Evolutionary conservation across 2,888 invertebrate species (phyloP).

Genomic region (Acheta domesticus): DNA sequence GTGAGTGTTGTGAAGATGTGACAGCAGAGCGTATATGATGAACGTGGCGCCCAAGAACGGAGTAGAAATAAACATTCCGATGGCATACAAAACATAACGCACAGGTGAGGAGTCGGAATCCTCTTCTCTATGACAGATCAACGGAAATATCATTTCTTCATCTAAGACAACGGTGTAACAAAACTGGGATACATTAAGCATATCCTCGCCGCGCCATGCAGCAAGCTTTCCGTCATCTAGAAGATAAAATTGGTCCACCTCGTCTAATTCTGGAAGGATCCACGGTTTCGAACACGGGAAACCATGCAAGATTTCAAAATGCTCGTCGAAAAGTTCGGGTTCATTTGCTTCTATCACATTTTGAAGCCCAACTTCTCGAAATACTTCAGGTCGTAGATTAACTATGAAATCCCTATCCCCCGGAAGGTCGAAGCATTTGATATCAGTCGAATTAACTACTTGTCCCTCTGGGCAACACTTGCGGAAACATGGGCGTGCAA

Average conservation of each 20-base stretch:
- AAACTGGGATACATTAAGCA: too few relatives aligned
- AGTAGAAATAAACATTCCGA: constrained; percentile 66
- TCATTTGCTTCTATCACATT: neutral
- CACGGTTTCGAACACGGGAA: neutral
- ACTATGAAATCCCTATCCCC: neutral
- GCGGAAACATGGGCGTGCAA: constrained; percentile 18
- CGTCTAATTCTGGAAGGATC: too few relatives aligned
- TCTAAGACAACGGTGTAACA: too few relatives aligned
- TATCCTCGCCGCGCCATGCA: neutral
- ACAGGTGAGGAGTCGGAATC: neutral
- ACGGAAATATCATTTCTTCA: too few relatives aligned
- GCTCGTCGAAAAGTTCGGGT: neutral
- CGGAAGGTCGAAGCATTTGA: neutral
- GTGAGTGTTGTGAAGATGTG: constrained; percentile 69
- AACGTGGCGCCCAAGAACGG: constrained; percentile 71
- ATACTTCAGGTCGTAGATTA: neutral
- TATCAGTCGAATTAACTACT: neutral
- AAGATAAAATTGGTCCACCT: neutral
- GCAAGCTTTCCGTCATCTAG: neutral
- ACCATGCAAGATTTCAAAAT: neutral
- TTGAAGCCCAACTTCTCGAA: neutral
- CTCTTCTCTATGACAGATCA: too few relatives aligned
- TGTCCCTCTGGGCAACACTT: constrained; percentile 22
- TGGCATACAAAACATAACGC: neutral
- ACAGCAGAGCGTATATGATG: constrained; percentile 66